A percentile compares a stretch with the other conserved stretches of the same genome.
These are phyloP conservation scores for Monopterus albus DNA, from an alignment of 2,113 vertebrate species.

Conservation along the genomic window DNA sequence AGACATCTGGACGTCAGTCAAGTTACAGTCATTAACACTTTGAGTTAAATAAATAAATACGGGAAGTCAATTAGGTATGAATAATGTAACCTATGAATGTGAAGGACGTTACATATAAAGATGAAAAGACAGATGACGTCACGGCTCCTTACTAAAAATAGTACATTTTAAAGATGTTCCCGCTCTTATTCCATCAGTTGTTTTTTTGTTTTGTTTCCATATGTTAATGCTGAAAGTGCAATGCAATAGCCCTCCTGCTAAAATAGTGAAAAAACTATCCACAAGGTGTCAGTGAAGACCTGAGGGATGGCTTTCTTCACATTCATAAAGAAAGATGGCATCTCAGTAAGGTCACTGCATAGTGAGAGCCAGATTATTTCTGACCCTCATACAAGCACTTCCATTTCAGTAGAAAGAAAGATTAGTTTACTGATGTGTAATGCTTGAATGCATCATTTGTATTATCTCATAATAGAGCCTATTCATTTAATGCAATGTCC, in stretches of 20 bases:
- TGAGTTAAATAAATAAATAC: no score
- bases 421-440: background rate
- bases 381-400: constrained; percentile 4
- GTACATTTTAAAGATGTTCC: background rate
- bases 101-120: background rate
- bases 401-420: background rate
- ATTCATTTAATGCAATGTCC: background rate
- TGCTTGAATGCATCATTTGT: background rate
- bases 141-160: constrained; percentile 14
- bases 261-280: constrained; percentile 16
- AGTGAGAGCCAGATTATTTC: constrained; percentile 15
- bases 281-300: constrained; percentile 63
- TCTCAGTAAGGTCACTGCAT: constrained; percentile 35
- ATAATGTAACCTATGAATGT: background rate
- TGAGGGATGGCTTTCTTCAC: constrained; percentile 3
- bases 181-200: background rate
- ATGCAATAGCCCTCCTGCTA: background rate
- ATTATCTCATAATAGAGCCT: no score
- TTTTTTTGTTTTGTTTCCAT: no score
- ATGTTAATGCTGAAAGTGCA: background rate
- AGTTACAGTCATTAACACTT: no score
- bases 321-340: constrained; percentile 37
- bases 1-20: constrained; percentile 14
- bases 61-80: no score
- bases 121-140: no score